Conservation (phyloP, 1,140 invertebrate species). For the Drosophila busckii region DNA sequence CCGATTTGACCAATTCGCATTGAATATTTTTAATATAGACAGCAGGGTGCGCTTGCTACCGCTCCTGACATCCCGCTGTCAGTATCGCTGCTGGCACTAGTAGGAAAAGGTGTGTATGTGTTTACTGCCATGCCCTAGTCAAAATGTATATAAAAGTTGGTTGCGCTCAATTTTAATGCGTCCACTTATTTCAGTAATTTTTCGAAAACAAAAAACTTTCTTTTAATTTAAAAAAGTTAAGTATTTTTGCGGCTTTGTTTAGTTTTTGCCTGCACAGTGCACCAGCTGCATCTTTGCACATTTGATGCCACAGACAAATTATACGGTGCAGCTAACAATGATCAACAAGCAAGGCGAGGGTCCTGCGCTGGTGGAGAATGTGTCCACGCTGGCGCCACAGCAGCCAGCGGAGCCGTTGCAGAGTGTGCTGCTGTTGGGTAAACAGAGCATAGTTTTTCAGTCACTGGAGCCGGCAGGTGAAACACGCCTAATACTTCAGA, state of each 20-base stretch:
- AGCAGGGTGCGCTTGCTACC: no score
- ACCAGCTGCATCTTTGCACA: conserved; percentile 85
- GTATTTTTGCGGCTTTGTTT: neutral
- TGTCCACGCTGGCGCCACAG: conserved; percentile 76
- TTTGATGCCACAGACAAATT: conserved; percentile 86
- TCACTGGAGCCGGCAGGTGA: conserved; percentile 84
- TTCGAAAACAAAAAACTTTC: no score
- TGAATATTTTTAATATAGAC: no score
- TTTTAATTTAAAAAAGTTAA: neutral
- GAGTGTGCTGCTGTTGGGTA: conserved; percentile 85
- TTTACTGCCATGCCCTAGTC: no score
- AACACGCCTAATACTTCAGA: conserved; percentile 50
- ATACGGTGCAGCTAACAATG: conserved; percentile 88
- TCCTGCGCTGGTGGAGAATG: conserved; percentile 74
- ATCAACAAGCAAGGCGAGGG: conserved; percentile 90
- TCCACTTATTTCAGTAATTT: no score
- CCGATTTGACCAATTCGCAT: no score
- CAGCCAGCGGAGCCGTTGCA: conserved; percentile 65
- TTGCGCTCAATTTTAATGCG: no score
- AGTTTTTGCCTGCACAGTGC: conserved; percentile 30
- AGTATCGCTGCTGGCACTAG: no score
- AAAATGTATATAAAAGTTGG: no score
- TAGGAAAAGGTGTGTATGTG: no score
- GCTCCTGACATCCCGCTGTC: no score
- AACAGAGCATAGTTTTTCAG: conserved; percentile 82